Conservation (phyloP, 2,113 vertebrate species). For the Petaurus breviceps region DNA sequence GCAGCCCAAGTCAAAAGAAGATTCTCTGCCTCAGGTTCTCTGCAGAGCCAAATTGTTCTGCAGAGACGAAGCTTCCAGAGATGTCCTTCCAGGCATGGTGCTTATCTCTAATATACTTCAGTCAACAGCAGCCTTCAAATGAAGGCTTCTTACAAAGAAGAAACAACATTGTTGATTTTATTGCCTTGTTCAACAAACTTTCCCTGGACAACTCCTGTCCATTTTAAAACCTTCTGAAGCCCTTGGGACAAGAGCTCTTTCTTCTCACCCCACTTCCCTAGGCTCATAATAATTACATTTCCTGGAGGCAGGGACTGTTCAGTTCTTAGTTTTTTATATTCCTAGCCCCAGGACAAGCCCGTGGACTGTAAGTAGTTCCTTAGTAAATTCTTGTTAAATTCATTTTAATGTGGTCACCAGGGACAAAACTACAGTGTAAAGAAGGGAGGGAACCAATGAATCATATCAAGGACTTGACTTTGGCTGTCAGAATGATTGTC, state of each 20-base stretch:
- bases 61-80: background rate
- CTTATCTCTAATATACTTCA: background rate
- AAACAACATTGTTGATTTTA: background rate
- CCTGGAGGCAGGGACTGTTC: background rate
- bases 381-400: background rate
- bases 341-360: background rate
- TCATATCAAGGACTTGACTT: conserved; percentile 32
- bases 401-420: conserved; percentile 12
- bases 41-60: background rate
- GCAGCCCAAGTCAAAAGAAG: background rate
- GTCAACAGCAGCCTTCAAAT: background rate
- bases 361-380: background rate
- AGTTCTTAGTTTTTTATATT: too few species aligned
- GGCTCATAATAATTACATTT: background rate
- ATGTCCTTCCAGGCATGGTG: background rate
- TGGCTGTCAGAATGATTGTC: conserved; percentile 29
- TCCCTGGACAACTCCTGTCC: background rate
- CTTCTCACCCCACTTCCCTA: background rate
- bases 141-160: background rate
- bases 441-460: background rate
- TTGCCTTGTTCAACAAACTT: background rate
- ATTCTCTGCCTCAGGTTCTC: background rate
- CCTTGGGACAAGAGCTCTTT: background rate
- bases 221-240: background rate
- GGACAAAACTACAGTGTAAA: conserved; percentile 28